Conservation (phyloP, 2,888 invertebrate species). For the Spialia ferax region DNA sequence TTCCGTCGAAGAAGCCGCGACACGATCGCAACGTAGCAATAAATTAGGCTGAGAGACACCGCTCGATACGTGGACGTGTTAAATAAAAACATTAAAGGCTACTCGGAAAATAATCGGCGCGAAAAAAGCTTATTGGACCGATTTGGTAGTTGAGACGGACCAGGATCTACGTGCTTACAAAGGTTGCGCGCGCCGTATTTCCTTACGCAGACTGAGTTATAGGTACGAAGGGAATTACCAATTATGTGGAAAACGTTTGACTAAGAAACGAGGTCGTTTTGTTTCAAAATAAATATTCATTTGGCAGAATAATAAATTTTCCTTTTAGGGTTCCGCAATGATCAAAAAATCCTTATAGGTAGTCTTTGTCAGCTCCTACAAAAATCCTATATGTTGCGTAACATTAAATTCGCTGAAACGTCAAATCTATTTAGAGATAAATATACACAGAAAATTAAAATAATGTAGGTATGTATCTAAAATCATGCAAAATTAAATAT, state of each 20-base stretch:
- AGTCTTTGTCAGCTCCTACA: no score
- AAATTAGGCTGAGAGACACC: conserved; percentile 79
- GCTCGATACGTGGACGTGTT: conserved; percentile 77
- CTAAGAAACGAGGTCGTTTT: neutral
- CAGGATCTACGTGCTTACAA: conserved; percentile 18
- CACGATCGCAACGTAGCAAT: conserved; percentile 71
- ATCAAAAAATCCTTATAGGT: no score
- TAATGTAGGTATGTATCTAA: no score
- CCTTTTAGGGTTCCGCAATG: neutral
- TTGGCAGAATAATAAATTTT: neutral
- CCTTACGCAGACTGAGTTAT: conserved; percentile 18
- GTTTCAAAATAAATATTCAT: neutral
- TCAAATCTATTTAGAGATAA: no score
- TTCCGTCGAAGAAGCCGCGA: conserved; percentile 76
- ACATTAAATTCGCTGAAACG: no score
- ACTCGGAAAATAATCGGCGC: conserved; percentile 76
- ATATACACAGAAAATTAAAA: no score
- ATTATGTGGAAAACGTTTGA: neutral
- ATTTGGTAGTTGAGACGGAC: conserved; percentile 68
- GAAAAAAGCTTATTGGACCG: conserved; percentile 79
- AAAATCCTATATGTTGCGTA: no score
- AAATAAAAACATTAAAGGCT: conserved; percentile 85
- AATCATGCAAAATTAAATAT: neutral
- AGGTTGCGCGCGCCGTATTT: conserved; percentile 6
- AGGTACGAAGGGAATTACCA: neutral